Base-by-base conservation (phyloP, 1,140 invertebrate species). In the Physella acuta region DNA sequence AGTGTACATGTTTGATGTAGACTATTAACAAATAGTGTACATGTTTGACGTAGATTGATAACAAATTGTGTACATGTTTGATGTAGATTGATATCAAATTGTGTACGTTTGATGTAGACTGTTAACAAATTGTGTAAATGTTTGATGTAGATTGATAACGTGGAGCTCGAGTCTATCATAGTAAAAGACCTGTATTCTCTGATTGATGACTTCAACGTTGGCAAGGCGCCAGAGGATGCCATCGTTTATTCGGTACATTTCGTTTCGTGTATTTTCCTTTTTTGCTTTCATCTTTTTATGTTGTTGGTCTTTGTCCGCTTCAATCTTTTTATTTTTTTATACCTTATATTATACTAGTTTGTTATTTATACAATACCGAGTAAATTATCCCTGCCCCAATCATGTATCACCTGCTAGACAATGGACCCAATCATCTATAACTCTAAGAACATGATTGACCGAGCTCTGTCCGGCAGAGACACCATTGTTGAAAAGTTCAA, bases 111-210 rank as follows among this genome's bases (percentile, higher is more conserved):
- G n/a, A n/a, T n/a, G n/a, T n/a, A n/a, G n/a, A n/a, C n/a, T n/a
- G n/a, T n/a, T n/a, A n/a, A n/a, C n/a, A n/a, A n/a, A n/a, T n/a
- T n/a, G n/a, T n/a, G 8, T 44, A 8, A 44, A 44, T 44, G 39
- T 44, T 44, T 44, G 39, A 71, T 72, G 16, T 74, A 88, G 82
- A 86, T 91, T 34, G 89, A 91, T 39, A 82, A 85, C 0, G 84
- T 92, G 78, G 90, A 92, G 76, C 77, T 78, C 24, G 85, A 88
- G 53, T 81, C 91, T 3, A 88, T 90, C 73, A 89, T 92, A 76
- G 87, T 90, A 1, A 91, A 90, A 77, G 90, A 92, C 73, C 80
- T 92, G 61, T 90, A 92, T 77, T 87, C 90, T 55, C 87, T 92
- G 3, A 90, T 91, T 72, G 90, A 91, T 68, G 88, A 91, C 72